Evolutionary conservation across 2,888 invertebrate genomes (phyloP), one percentile per base, ranked within the genome.

Genomic region (Fragum sueziense): DNA sequence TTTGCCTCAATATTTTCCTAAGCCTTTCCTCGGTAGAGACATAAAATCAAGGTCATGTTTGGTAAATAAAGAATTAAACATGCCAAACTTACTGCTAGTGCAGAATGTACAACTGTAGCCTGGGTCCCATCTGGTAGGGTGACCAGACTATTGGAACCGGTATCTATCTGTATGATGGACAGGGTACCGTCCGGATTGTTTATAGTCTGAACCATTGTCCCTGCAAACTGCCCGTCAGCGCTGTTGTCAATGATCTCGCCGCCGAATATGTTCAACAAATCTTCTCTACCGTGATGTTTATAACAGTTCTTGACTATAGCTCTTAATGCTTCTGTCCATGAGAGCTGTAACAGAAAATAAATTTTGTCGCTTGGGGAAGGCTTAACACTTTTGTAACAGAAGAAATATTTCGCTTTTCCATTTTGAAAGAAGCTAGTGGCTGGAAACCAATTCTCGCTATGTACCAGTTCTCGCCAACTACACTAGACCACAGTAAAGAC

Each of bases 251-350:
- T 31, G 9, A 25, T 51, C 33, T 61, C 61, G 22, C 79, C 82
- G 14, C 82, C 82, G 74, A 82, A 82, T 67, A 82, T 82, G 41
- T 82, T 76, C 91, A 99, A 94, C 85, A 99, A 95, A 94, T 99
- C 98, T 94, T 98, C 98, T 87, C 98, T 95, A 0, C 98, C 97
- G 94, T 98, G 98, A 94, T 97, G 98, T 94, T 97, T 98, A 95
- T 98, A 99, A 94, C 98, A 99, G 94, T 98, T 98, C 91, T 97
- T 97, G 80, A 98, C 98, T 88, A 98, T 98, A 94, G 98, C 97
- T 67, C 98, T 95, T 88, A 99, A 94, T 37, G 98, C 98, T 93
- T 98, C 98, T 31, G 98, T 98, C 98, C 98, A 99, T 74, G 98
- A 98, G 93, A 98, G 97, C 98, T 98, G 94, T 68, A 93, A 93